Base-by-base conservation (phyloP, 2,113 vertebrate species). In the Manacus vitellinus region DNA sequence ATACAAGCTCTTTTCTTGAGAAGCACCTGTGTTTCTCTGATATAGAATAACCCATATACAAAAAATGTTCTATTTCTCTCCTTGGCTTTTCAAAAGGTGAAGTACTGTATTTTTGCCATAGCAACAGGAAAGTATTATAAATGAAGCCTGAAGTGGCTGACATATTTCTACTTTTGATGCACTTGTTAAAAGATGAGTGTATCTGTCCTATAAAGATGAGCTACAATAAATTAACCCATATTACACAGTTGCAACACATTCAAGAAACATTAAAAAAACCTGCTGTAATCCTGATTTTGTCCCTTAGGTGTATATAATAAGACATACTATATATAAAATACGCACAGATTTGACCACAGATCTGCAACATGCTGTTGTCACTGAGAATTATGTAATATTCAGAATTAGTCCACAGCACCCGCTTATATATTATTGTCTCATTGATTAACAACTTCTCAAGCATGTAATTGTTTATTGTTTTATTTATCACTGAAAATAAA, bases 61-160 rank as follows among this genome's bases (percentile, higher is more conserved):
- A 58, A 23, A 70, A 62, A 70, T 51, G 9, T 54, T 58, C 70
- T 70, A 21, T 52, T 90, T 89, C n/a, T 91, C 43, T 81, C 24
- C 41, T 41, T 51, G 27, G 31, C 25, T 86, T 92, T 86, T 59
- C 77, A 51, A 80, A 90, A 91, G 59, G n/a, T 81, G 65, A 86
- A 84, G 30, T 18, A 67, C 12, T 49, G 20, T 88, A 52, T 61
- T 91, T 88, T 88, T 47, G 20, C 76, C 88, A 96, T 66, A 92
- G 88, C 79, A 95, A 96, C 88, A 37, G 16, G 16, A 27, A 86
- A 79, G 25, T 51, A 85, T 24, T 93, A 88, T 17, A 88, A 83
- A 88, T 85, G 31, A 80, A 78, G 20, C 44, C 67, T 49, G 49
- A 85, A 68, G 59, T 54, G 30, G 58, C 41, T 77, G 72, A 63